Evolutionary conservation across 2,888 invertebrate genomes (phyloP), one percentile per base, ranked within the genome.

Genomic region (Melanostoma mellinum): DNA sequence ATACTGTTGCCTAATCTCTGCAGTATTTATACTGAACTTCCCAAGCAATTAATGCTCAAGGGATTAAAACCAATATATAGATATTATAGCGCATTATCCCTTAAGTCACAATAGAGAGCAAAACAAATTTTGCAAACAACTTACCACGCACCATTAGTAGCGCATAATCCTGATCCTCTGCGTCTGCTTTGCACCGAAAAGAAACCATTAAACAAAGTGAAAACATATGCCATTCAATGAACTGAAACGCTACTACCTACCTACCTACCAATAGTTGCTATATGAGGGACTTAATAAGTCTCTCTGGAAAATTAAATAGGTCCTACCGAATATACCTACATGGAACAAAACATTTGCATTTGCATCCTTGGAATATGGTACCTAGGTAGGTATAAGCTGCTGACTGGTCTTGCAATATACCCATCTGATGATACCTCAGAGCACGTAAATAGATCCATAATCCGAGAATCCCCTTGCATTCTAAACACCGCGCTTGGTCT

Each of bases 81-180:
- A 60, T 79, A 85, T 85, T 85, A 85, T 85, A 71, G 86, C 89
- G 86, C 87, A 89, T 90, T 89, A 90, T 90, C 89, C 89, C 87
- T 86, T 87, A 89, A 89, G 87, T 87, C 88, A 86, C 88, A 89
- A 85, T 72, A 56, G 79, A 75, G 32, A 75, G 84, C 79, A 85
- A 85, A 90, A 89, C 89, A 89, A 87, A 88, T 87, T 85, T 75
- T 87, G 87, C 87, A 89, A 90, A 90, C 89, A 89, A 88, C 88
- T 88, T 88, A 87, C 87, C 86, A 85, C 72, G 68, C 69, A 76
- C 81, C 79, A 85, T 75, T 79, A 84, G 74, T 55, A 38, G 30
- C 82, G 20, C 38, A 63, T 77, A 82, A 82, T 82, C 77, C 82
- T 42, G 77, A 82, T 82, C 77, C 82, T 42, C 68, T 72, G 42